Percentiles rank a stretch among this genome's conserved stretches.
Conservation (phyloP, 30 jellyfish, hydroid and myxozoan species). For the Hydractinia symbiolongicarpus region DNA sequence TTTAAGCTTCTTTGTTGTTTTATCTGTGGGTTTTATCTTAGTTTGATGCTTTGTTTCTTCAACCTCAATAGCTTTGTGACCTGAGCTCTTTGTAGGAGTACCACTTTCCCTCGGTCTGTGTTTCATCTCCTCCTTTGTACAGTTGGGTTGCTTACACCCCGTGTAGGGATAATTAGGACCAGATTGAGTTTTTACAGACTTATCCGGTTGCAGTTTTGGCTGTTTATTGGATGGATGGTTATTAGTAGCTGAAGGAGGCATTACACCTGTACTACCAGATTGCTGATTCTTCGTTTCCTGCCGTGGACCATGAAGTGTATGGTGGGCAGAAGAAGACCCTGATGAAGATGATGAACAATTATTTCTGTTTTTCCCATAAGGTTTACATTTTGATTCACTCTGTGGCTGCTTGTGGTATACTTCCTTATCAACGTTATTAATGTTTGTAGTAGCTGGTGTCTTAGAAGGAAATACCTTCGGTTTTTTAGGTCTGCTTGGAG, state of each 20-base stretch:
- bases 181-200: too few relatives aligned
- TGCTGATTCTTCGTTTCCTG: too few relatives aligned
- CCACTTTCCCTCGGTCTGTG: neutral
- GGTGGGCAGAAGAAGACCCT: too few relatives aligned
- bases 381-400: neutral
- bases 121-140: neutral
- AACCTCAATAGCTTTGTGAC: neutral
- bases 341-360: too few relatives aligned
- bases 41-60: neutral
- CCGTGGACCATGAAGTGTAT: too few relatives aligned
- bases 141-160: too few relatives aligned
- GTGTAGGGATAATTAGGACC: too few relatives aligned
- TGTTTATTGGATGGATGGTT: too few relatives aligned
- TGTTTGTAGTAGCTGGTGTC: slow-evolving; percentile 6
- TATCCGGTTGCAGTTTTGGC: too few relatives aligned
- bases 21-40: neutral
- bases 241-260: too few relatives aligned
- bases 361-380: neutral
- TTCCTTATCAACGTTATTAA: neutral
- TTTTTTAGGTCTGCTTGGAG: neutral
- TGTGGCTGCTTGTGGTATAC: neutral
- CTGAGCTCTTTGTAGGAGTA: neutral
- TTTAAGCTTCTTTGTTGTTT: neutral
- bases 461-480: neutral
- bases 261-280: too few relatives aligned